These are phyloP conservation scores for Agelas oroides DNA, from an alignment of 37 sponge, comb jelly and placozoan genomes.

Conservation along the genomic window DNA sequence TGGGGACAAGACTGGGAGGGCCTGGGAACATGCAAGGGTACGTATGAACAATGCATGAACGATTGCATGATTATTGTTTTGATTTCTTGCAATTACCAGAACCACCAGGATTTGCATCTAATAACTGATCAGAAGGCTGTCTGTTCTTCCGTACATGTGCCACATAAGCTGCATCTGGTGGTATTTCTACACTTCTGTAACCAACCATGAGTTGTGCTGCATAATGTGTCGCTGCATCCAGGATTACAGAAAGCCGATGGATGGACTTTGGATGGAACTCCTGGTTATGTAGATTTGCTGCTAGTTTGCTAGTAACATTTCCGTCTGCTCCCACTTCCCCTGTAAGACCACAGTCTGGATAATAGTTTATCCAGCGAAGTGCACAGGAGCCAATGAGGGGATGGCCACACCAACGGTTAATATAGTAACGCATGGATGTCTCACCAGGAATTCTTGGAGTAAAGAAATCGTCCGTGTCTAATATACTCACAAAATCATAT, in stretches of 20 bases:
- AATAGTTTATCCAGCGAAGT: neutral
- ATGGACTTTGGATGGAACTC: neutral
- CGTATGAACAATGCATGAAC: no score
- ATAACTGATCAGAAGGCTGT: no score
- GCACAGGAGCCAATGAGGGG: neutral
- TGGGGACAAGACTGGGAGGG: no score
- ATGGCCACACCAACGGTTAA: neutral
- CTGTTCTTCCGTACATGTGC: neutral
- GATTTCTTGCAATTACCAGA: no score
- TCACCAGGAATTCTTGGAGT: neutral
- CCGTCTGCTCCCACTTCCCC: neutral
- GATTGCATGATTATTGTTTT: no score
- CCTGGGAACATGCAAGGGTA: no score
- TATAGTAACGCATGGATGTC: neutral
- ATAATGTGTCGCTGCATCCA: neutral
- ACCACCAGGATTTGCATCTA: no score
- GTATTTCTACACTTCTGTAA: neutral
- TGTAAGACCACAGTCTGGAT: slow-evolving; percentile 10
- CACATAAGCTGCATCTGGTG: neutral
- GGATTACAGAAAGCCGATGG: neutral
- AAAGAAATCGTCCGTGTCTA: slow-evolving; percentile 25
- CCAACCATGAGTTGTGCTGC: no score
- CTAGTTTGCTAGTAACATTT: neutral
- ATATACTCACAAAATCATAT: neutral
- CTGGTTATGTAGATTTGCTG: neutral